Evolutionary conservation across 2,888 invertebrate genomes (phyloP).

Genomic region (Andrena hattorfiana): DNA sequence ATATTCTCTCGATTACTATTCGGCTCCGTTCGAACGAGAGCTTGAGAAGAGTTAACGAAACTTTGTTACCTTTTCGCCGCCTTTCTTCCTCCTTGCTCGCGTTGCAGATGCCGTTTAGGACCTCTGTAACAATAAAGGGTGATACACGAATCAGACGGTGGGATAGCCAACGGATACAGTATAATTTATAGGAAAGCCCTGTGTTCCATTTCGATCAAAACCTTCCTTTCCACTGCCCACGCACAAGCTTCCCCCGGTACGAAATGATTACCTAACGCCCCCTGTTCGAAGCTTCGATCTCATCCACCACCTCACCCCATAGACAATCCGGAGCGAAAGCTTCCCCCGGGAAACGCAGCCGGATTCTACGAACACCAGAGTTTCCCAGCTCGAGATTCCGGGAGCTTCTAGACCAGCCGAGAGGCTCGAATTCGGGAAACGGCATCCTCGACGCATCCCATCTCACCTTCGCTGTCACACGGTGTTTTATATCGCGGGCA

Average conservation of each 20-base stretch:
- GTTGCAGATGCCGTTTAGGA: slow-evolving; percentile 84
- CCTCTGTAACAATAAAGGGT: slow-evolving; percentile 81
- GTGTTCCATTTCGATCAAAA: not conserved
- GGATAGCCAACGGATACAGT: not conserved
- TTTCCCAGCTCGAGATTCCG: not conserved
- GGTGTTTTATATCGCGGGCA: slow-evolving; percentile 69
- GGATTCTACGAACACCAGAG: not conserved
- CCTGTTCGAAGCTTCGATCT: not conserved
- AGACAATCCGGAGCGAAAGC: not conserved
- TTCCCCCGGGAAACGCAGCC: no score
- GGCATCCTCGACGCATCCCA: slow-evolving; percentile 27
- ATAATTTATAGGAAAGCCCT: not conserved
- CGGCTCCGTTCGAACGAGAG: not conserved
- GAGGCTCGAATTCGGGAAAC: slow-evolving; percentile 15
- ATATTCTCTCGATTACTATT: not conserved
- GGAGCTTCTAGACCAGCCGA: not conserved
- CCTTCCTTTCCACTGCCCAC: not conserved
- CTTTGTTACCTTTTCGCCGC: slow-evolving; percentile 83
- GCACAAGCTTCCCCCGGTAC: no score
- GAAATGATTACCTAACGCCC: not conserved
- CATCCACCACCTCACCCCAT: not conserved
- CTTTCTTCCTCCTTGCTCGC: slow-evolving; percentile 84
- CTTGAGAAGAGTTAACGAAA: not conserved
- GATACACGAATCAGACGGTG: slow-evolving; percentile 28
- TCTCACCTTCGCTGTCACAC: slow-evolving; percentile 61